These are phyloP conservation scores for Heliopora coerulea DNA, from an alignment of 92 coral and sea anemone species.

Conservation along the genomic window DNA sequence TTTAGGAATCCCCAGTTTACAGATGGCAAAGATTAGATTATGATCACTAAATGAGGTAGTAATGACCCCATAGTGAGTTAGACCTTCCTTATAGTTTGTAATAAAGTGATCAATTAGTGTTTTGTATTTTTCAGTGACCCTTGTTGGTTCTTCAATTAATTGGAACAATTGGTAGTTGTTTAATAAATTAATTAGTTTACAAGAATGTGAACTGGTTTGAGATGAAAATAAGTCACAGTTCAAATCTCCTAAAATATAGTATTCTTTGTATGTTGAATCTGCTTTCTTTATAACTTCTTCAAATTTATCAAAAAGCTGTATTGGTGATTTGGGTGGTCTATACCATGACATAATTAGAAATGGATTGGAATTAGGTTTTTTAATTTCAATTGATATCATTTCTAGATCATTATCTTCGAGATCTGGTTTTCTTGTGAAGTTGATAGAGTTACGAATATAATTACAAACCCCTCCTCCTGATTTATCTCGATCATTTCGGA, in stretches of 20 bases:
- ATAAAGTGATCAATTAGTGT: constrained; percentile 32
- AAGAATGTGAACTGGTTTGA: constrained; percentile 4
- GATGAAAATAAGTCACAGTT: constrained; percentile 27
- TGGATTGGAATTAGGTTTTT: constrained; percentile 35
- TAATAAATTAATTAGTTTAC: constrained; percentile 8
- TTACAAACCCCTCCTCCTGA: constrained; percentile 35
- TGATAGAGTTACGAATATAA: constrained; percentile 33
- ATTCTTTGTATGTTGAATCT: constrained; percentile 26
- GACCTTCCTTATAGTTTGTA: constrained; percentile 31
- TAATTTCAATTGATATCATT: constrained; percentile 30
- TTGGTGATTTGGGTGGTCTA: constrained; percentile 36
- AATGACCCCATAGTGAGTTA: constrained; percentile 28
- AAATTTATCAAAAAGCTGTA: constrained; percentile 34
- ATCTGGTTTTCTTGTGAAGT: constrained; percentile 22
- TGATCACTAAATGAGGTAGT: constrained; percentile 42
- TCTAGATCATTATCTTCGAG: constrained; percentile 26
- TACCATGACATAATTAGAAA: constrained; percentile 38
- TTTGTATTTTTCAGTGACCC: constrained; percentile 33
- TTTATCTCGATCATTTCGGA: constrained; percentile 33
- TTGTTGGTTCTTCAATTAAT: constrained; percentile 45
- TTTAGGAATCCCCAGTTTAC: constrained; percentile 22
- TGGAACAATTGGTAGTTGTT: constrained; percentile 30
- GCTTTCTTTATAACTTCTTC: constrained; percentile 21
- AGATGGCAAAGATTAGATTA: constrained; percentile 29
- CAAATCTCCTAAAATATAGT: constrained; percentile 38